phyloP scores from a whole-genome alignment of 2,888 invertebrate species.

The Aproaerema taeniolella region DNA sequence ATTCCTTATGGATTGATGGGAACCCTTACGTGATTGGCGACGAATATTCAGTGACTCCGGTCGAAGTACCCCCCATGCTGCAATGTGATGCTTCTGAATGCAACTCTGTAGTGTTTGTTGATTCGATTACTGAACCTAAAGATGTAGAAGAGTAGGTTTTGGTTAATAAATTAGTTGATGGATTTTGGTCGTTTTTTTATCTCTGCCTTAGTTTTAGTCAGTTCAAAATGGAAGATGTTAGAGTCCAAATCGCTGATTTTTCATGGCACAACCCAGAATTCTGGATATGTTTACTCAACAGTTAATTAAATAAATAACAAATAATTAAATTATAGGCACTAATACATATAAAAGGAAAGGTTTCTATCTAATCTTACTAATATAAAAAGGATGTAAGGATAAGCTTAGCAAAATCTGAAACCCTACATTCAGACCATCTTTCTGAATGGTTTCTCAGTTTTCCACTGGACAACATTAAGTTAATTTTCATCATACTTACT shows the following conservation, averaged over 20 bases:
- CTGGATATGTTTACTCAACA: too few species aligned
- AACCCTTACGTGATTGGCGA: conserved; percentile 69
- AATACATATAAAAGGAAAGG: too few species aligned
- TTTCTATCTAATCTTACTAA: too few species aligned
- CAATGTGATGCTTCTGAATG: conserved; percentile 68
- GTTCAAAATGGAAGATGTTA: not conserved
- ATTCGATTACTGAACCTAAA: conserved; percentile 65
- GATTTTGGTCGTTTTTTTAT: conserved; percentile 11
- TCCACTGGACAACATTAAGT: too few species aligned
- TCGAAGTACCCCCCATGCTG: conserved; percentile 62
- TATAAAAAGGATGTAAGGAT: too few species aligned
- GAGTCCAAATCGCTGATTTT: not conserved
- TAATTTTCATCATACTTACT: too few species aligned
- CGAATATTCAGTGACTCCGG: conserved; percentile 65
- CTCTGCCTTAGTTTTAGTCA: conserved; percentile 1
- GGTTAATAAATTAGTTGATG: not conserved
- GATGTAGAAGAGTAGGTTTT: conserved; percentile 51
- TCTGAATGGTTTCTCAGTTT: too few species aligned
- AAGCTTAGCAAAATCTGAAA: too few species aligned
- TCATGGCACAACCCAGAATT: too few species aligned
- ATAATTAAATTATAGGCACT: too few species aligned
- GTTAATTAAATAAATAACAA: too few species aligned
- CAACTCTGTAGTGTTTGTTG: conserved; percentile 63
- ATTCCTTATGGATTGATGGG: conserved; percentile 68
- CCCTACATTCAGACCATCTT: too few species aligned